phyloP scores from a whole-genome alignment of 2,888 invertebrate genomes.

The Yponomeuta evonymella region DNA sequence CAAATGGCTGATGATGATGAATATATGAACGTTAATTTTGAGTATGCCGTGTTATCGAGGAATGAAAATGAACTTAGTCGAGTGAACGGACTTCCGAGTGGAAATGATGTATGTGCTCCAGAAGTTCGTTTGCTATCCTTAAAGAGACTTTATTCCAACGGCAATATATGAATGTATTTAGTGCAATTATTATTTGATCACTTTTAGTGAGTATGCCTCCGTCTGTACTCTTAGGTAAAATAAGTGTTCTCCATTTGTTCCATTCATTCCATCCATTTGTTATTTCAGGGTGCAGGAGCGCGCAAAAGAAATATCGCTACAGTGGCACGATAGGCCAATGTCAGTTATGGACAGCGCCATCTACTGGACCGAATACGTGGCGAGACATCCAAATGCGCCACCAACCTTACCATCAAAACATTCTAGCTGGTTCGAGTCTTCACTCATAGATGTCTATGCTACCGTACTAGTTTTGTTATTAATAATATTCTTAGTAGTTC shows the following conservation, averaged over 20 bases:
- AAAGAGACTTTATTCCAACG: no score
- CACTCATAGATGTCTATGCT: slow-evolving; percentile 49
- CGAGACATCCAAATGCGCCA: slow-evolving; percentile 56
- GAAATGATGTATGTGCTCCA: no score
- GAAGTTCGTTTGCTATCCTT: no score
- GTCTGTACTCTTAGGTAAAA: neutral
- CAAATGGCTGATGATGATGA: no score
- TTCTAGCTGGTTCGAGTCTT: slow-evolving; percentile 39
- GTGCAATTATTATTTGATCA: no score
- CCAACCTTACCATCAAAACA: slow-evolving; percentile 39
- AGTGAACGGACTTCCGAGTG: no score
- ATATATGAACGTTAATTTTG: no score
- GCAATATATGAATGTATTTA: no score
- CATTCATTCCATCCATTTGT: slow-evolving; percentile 10
- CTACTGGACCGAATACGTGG: slow-evolving; percentile 80
- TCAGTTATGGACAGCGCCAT: slow-evolving; percentile 76
- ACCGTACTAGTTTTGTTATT: slow-evolving; percentile 15
- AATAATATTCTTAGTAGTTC: neutral
- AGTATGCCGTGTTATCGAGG: no score
- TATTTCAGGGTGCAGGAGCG: slow-evolving; percentile 53
- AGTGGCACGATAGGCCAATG: slow-evolving; percentile 74
- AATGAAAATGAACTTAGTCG: no score
- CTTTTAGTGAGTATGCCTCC: no score
- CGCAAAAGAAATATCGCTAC: slow-evolving; percentile 61
- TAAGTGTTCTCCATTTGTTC: slow-evolving; percentile 14